Percentiles rank a stretch among this genome's conserved stretches.
These are phyloP conservation scores for Caenorhabditis uteleia DNA, from an alignment of 2,888 invertebrate genomes.

Conservation along the genomic window DNA sequence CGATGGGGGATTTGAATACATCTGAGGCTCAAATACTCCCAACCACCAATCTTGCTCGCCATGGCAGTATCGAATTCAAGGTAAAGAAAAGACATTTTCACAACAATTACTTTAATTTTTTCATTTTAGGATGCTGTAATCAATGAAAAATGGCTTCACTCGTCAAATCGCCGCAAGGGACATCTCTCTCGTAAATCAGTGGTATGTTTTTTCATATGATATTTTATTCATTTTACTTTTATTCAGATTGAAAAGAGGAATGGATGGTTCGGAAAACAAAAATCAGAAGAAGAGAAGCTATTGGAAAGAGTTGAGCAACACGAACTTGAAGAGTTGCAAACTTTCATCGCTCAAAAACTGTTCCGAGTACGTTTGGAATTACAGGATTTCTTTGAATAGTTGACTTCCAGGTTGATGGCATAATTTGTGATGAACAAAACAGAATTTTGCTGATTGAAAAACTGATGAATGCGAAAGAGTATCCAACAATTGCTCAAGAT, in stretches of 20 bases:
- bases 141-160: conserved; percentile 33
- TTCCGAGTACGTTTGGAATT: conserved; percentile 40
- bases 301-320: conserved; percentile 42
- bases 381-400: neutral
- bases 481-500: conserved; percentile 28
- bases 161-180: conserved; percentile 28
- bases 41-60: conserved; percentile 24
- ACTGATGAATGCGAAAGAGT: conserved; percentile 27
- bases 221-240: neutral
- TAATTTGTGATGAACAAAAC: conserved; percentile 56
- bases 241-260: conserved; percentile 21
- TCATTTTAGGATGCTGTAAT: conserved; percentile 39
- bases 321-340: conserved; percentile 53
- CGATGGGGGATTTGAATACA: too few relatives aligned
- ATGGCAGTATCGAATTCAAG: conserved; percentile 37
- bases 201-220: neutral
- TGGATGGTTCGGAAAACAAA: conserved; percentile 26
- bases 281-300: conserved; percentile 30
- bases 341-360: conserved; percentile 57
- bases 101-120: too few relatives aligned
- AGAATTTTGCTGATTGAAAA: conserved; percentile 51
- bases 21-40: too few relatives aligned
- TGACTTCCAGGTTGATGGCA: conserved; percentile 41
- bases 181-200: conserved; percentile 21
- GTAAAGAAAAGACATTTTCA: too few relatives aligned